Conservation (phyloP, 2,888 invertebrate genomes). For the Drosophila prolongata region DNA sequence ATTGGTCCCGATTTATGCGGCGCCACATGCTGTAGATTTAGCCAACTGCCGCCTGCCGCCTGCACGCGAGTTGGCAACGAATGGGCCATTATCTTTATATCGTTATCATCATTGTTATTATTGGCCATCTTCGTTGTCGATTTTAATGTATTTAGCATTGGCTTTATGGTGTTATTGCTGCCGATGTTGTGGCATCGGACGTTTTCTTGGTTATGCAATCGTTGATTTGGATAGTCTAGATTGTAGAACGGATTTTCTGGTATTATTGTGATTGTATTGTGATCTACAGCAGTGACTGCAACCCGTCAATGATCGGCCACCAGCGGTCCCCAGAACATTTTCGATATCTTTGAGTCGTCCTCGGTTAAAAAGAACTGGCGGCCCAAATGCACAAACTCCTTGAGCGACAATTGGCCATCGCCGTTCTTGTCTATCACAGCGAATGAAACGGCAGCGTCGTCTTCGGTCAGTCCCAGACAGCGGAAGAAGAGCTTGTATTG, state of each 20-base stretch:
- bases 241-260: constrained; percentile 13
- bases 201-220: constrained; percentile 16
- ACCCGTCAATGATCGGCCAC: constrained; percentile 86
- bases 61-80: constrained; percentile 59
- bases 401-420: constrained; percentile 90
- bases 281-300: constrained; percentile 74
- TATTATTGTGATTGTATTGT: constrained; percentile 11
- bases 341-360: constrained; percentile 90
- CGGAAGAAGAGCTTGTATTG: constrained; percentile 93
- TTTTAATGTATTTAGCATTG: constrained; percentile 33
- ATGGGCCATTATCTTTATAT: constrained; percentile 3
- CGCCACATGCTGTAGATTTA: constrained; percentile 74
- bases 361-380: constrained; percentile 92
- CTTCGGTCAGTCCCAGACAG: constrained; percentile 90
- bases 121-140: constrained; percentile 20
- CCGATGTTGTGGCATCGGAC: constrained; percentile 40
- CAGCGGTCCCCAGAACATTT: constrained; percentile 94
- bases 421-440: constrained; percentile 91
- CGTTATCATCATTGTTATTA: too few relatives aligned
- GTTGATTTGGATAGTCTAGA: constrained; percentile 10
- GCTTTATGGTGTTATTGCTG: constrained; percentile 26
- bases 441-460: constrained; percentile 91
- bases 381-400: constrained; percentile 92
- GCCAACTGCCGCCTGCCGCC: constrained; percentile 64
- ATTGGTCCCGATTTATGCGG: constrained; percentile 58